phyloP scores from a whole-genome alignment of 2,113 vertebrate genomes.

The Aleadryas rufinucha region DNA sequence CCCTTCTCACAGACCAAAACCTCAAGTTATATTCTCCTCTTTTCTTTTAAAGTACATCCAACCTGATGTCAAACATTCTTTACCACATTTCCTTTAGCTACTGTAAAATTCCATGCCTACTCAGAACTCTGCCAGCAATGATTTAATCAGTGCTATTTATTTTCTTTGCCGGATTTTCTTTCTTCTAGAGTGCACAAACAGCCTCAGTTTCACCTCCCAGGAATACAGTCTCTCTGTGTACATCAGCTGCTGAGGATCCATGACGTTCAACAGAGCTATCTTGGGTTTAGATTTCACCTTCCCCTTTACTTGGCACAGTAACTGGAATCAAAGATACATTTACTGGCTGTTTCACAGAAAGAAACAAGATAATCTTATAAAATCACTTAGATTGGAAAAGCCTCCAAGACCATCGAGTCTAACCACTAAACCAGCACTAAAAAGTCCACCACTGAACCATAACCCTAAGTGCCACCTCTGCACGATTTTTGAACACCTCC shows the following conservation, averaged over 20 bases:
- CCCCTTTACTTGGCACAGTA: neutral
- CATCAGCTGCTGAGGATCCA: neutral
- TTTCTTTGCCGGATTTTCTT: neutral
- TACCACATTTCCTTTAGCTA: neutral
- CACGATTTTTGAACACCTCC: accelerated
- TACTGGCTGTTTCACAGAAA: neutral
- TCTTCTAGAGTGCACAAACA: neutral
- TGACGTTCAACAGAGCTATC: neutral
- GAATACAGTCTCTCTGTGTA: neutral
- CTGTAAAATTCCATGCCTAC: neutral
- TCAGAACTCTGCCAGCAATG: neutral
- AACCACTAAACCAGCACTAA: neutral
- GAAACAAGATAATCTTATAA: neutral
- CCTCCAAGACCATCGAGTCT: neutral
- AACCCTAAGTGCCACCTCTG: neutral
- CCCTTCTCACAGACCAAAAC: neutral
- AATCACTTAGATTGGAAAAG: neutral
- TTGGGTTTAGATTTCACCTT: neutral
- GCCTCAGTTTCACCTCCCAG: neutral
- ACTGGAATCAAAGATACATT: neutral
- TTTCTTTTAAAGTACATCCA: neutral
- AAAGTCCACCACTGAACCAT: neutral
- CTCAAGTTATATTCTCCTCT: neutral
- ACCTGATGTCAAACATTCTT: neutral
- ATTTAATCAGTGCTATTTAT: neutral